phyloP scores from a whole-genome alignment of 1,140 invertebrate genomes.

The Nymphalis io region DNA sequence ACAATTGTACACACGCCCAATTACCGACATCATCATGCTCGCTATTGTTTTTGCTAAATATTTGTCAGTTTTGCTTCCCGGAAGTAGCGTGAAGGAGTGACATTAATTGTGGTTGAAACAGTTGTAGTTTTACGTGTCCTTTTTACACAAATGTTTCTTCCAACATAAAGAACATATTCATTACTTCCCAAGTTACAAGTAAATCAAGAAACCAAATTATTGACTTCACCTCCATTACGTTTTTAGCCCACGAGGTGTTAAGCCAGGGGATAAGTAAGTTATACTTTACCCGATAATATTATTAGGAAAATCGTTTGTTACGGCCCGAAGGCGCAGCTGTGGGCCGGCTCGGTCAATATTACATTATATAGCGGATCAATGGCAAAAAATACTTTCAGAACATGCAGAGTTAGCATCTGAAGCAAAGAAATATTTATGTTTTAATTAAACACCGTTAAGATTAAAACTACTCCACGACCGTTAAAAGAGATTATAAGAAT shows the following conservation, averaged over 20 bases:
- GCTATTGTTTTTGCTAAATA: slow-evolving; percentile 16
- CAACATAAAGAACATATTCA: background rate
- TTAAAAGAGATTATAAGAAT: too few relatives aligned
- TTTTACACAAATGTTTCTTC: background rate
- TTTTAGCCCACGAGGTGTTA: background rate
- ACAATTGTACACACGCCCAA: slow-evolving; percentile 25
- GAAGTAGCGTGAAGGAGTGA: slow-evolving; percentile 6
- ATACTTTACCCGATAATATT: slow-evolving; percentile 20
- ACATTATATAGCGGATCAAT: slow-evolving; percentile 12
- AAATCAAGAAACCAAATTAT: background rate
- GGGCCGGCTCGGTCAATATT: slow-evolving; percentile 12
- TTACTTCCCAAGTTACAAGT: too few relatives aligned
- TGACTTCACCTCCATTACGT: background rate
- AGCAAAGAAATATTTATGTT: background rate
- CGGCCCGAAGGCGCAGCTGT: slow-evolving; percentile 4
- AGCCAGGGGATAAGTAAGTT: slow-evolving; percentile 9
- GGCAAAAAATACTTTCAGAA: slow-evolving; percentile 7
- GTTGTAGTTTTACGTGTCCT: background rate
- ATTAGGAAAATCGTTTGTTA: slow-evolving; percentile 24
- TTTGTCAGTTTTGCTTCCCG: slow-evolving; percentile 18
- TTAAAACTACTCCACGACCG: too few relatives aligned
- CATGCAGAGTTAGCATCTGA: background rate
- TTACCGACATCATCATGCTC: slow-evolving; percentile 23
- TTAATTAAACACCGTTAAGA: background rate
- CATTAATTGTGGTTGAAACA: background rate